These are phyloP conservation scores for Entelurus aequoreus DNA, from an alignment of 2,113 vertebrate genomes.

Conservation along the genomic window DNA sequence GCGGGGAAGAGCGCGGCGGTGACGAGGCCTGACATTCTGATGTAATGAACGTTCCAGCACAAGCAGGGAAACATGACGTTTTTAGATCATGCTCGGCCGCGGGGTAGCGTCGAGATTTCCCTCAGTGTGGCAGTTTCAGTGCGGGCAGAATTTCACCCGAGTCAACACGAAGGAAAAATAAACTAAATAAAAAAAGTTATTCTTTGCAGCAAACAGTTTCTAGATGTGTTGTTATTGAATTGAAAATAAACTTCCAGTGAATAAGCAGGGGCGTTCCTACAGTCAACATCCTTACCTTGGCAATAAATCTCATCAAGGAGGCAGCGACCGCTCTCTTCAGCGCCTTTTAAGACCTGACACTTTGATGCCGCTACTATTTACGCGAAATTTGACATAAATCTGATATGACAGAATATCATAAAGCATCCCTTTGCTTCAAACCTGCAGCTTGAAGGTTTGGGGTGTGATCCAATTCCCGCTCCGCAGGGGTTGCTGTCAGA, in stretches of 20 bases:
- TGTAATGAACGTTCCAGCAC: neutral
- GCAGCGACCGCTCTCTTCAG: constrained; percentile 1
- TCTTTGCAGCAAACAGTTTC: neutral
- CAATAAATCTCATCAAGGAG: constrained; percentile 27
- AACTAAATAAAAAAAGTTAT: constrained; percentile 15
- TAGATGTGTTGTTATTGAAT: neutral
- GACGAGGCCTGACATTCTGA: constrained; percentile 14
- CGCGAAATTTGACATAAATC: constrained; percentile 48
- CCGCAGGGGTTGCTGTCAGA: constrained; percentile 49
- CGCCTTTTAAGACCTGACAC: constrained; percentile 25
- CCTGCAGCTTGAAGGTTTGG: constrained; percentile 44
- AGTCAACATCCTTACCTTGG: neutral
- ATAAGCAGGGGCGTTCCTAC: neutral
- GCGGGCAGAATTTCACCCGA: constrained; percentile 5
- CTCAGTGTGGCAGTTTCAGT: neutral
- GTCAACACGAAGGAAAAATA: constrained; percentile 12
- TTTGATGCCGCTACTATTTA: constrained; percentile 44
- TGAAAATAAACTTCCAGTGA: neutral
- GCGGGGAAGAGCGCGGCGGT: neutral
- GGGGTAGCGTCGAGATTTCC: neutral
- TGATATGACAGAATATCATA: constrained; percentile 58
- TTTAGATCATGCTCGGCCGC: neutral
- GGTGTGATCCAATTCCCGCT: constrained; percentile 59
- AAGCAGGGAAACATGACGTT: neutral
- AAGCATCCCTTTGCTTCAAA: constrained; percentile 38